phyloP scores from a whole-genome alignment of 1,140 invertebrate species.

The Holcopasites calliopsidis region DNA sequence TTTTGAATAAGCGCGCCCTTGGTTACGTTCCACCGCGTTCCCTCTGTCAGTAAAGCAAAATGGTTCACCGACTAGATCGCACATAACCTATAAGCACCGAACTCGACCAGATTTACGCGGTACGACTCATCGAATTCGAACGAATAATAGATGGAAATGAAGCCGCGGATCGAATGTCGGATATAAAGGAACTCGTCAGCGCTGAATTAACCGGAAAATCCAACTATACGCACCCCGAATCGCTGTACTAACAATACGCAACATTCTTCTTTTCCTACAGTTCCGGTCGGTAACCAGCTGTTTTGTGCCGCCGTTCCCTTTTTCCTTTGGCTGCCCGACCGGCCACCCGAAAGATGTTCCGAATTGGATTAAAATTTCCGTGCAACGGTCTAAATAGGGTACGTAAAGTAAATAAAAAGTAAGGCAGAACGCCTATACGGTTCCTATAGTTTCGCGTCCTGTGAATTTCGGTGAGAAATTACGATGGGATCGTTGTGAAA shows the following conservation, averaged over 20 bases:
- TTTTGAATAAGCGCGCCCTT: constrained; percentile 38
- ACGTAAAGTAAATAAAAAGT: constrained; percentile 63
- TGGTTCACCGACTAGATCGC: not conserved
- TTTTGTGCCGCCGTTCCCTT: constrained; percentile 73
- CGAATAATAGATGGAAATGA: constrained; percentile 12
- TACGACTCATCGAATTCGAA: not conserved
- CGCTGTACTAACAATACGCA: constrained; percentile 61
- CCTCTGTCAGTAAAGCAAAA: not conserved
- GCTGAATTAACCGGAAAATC: too few relatives aligned
- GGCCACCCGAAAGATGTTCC: constrained; percentile 76
- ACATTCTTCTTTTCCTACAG: constrained; percentile 67
- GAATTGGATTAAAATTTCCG: constrained; percentile 79
- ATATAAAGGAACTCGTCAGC: too few relatives aligned
- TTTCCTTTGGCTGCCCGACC: constrained; percentile 67
- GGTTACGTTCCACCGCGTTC: constrained; percentile 37
- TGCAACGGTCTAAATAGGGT: constrained; percentile 75
- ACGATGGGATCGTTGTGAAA: not conserved
- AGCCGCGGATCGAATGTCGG: not conserved
- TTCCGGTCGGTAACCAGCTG: constrained; percentile 66
- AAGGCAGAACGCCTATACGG: not conserved
- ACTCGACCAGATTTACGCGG: not conserved
- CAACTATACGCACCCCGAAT: constrained; percentile 66
- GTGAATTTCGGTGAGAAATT: not conserved
- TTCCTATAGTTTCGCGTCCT: not conserved
- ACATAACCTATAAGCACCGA: constrained; percentile 35